phyloP scores from a whole-genome alignment of 2,113 vertebrate genomes.

The Oncorhynchus masou region DNA sequence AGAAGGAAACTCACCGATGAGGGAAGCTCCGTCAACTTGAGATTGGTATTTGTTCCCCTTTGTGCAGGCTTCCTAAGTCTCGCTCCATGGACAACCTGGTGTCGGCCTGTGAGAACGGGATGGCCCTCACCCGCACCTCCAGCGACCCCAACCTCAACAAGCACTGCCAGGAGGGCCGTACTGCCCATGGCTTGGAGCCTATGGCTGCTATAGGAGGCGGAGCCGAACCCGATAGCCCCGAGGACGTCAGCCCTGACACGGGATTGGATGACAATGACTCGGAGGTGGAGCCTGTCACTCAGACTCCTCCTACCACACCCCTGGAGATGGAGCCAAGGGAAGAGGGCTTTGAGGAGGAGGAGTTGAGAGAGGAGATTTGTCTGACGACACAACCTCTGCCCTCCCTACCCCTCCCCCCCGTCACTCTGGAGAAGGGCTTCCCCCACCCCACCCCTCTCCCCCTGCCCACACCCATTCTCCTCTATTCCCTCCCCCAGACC shows the following conservation, averaged over 20 bases:
- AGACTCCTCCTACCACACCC: constrained; percentile 38
- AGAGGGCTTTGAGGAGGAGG: constrained; percentile 45
- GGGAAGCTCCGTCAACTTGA: background rate
- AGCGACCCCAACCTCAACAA: constrained; percentile 98
- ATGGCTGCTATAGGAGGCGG: constrained; percentile 62
- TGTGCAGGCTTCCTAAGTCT: constrained; percentile 90
- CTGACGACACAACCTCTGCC: constrained; percentile 72
- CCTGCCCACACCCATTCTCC: constrained; percentile 44
- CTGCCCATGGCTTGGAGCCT: constrained; percentile 69
- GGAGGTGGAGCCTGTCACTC: constrained; percentile 24
- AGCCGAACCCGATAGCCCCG: constrained; percentile 45
- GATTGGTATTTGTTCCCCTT: background rate
- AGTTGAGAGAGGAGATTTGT: constrained; percentile 63
- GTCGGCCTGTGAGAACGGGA: constrained; percentile 87
- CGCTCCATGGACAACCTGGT: constrained; percentile 95
- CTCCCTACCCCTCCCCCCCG: constrained; percentile 58
- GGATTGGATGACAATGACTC: constrained; percentile 20
- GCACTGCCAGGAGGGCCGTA: constrained; percentile 88
- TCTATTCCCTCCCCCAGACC: constrained; percentile 53
- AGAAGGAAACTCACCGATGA: background rate
- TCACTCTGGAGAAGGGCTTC: constrained; percentile 30
- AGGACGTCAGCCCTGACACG: constrained; percentile 38
- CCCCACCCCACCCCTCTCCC: constrained; percentile 19
- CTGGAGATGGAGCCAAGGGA: constrained; percentile 25
- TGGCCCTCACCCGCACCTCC: constrained; percentile 88